Base-by-base conservation (phyloP, 2,797 vertebrate species). In the Adrianichthys oophorus region DNA sequence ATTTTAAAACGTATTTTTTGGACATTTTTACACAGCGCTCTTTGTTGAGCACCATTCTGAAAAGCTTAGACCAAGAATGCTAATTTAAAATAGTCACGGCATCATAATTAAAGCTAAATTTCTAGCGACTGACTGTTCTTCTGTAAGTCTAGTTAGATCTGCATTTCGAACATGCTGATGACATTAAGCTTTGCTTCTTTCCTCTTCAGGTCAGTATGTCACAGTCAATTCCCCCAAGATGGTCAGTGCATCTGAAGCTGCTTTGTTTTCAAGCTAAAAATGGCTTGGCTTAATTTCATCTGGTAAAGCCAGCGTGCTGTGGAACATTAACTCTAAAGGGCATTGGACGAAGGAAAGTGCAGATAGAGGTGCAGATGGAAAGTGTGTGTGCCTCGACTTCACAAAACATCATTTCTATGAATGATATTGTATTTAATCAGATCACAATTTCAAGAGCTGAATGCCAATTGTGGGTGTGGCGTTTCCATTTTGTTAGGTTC, bases 191-290 rank as follows among this genome's bases (percentile, higher is more conserved):
- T 48, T 14, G 3, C 48, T 46, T 41, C 60, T 24, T 61, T 41
- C 16, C 60, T 66, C 51, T 51, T 59, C 61, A 60, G 1, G 37
- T 16, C 18, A 41, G 6, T 15, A 59, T 44, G 32, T 65, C 41
- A 78, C 44, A 48, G 56, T 43, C 17, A 45, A 57, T 49, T 61
- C 52, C 24, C 53, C 45, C 63, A 54, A 67, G 32, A 70, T 65
- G 66, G 18, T 56, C 16, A 26, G 24, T 26, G 18, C 7, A 19
- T 81, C 50, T 68, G 59, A 64, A 56, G 53, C 65, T 48, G 66
- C 68, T 70, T 72, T 75, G 68, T 81, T 58, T 63, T 72, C 41
- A 29, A 26, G 68, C 50, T 77, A 68, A 79, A 79, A 82, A 68
- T 56, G 56, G 53, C 52, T 65, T 77, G 44, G 24, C 15, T 48